These are phyloP conservation scores for Porites rus DNA, from an alignment of 92 coral and sea anemone genomes.

Conservation along the genomic window DNA sequence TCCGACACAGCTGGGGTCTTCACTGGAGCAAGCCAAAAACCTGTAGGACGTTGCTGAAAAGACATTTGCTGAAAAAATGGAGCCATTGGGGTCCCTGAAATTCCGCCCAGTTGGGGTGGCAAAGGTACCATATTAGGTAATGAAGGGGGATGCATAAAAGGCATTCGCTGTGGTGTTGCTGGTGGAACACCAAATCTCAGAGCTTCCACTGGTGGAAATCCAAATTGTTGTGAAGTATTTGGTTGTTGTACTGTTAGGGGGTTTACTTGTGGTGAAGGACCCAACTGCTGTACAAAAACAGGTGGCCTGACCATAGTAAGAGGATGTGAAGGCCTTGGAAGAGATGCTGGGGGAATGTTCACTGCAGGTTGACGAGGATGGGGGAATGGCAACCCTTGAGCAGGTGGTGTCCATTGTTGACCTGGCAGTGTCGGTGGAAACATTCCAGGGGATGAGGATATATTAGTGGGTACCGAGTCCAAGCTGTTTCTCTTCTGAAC, in stretches of 20 bases:
- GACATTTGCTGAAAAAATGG: not conserved
- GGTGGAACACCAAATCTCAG: constrained; percentile 5
- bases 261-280: constrained; percentile 11
- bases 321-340: constrained; percentile 16
- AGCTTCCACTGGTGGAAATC: not conserved
- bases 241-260: not conserved
- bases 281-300: constrained; percentile 24
- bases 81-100: not conserved
- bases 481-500: constrained; percentile 1
- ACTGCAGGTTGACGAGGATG: not conserved
- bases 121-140: not conserved
- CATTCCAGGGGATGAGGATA: not conserved
- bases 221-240: not conserved
- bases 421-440: constrained; percentile 12
- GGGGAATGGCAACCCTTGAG: constrained; percentile 23
- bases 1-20: not conserved
- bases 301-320: constrained; percentile 2
- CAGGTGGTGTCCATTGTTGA: constrained; percentile 14
- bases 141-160: not conserved
- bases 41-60: constrained; percentile 14
- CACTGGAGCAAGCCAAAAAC: constrained; percentile 32
- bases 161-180: not conserved
- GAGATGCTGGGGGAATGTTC: not conserved
- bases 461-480: not conserved
- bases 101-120: not conserved